These are phyloP conservation scores for Neotoxoptera formosana DNA, from an alignment of 1,140 invertebrate genomes.

Conservation along the genomic window DNA sequence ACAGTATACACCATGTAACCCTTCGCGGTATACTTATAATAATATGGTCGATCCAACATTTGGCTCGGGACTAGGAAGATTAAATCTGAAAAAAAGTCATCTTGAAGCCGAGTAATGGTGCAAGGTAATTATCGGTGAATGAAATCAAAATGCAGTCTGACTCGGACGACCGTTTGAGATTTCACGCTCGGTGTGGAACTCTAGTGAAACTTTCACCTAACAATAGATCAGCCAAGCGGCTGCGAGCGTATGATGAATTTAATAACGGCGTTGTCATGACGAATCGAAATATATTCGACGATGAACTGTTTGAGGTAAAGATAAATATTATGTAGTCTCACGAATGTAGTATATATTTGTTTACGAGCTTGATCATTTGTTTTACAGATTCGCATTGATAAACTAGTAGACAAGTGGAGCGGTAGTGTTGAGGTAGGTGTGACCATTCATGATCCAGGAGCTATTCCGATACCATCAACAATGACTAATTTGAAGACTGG, in stretches of 20 bases:
- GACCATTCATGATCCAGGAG: slow-evolving; percentile 89
- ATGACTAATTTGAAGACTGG: slow-evolving; percentile 97
- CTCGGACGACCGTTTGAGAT: slow-evolving; percentile 63
- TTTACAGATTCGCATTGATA: slow-evolving; percentile 81
- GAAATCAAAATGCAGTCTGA: background rate
- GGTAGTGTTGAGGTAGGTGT: slow-evolving; percentile 94
- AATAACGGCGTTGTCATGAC: slow-evolving; percentile 94
- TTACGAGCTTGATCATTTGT: background rate
- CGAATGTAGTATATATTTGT: background rate
- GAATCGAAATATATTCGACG: slow-evolving; percentile 82
- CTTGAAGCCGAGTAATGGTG: too few relatives aligned
- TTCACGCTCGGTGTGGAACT: slow-evolving; percentile 87
- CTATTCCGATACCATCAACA: slow-evolving; percentile 91
- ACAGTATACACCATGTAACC: background rate
- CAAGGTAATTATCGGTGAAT: too few relatives aligned
- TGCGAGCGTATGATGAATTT: slow-evolving; percentile 90
- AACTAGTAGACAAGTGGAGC: slow-evolving; percentile 91
- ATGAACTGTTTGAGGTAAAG: slow-evolving; percentile 90
- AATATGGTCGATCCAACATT: background rate
- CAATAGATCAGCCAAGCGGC: slow-evolving; percentile 83
- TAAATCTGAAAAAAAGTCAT: background rate
- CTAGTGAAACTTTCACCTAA: slow-evolving; percentile 87
- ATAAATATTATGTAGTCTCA: background rate
- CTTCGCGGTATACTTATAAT: too few relatives aligned
- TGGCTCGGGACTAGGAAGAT: background rate